Evolutionary conservation across 2,113 vertebrate species (phyloP).

Genomic region (Xenopus borealis): DNA sequence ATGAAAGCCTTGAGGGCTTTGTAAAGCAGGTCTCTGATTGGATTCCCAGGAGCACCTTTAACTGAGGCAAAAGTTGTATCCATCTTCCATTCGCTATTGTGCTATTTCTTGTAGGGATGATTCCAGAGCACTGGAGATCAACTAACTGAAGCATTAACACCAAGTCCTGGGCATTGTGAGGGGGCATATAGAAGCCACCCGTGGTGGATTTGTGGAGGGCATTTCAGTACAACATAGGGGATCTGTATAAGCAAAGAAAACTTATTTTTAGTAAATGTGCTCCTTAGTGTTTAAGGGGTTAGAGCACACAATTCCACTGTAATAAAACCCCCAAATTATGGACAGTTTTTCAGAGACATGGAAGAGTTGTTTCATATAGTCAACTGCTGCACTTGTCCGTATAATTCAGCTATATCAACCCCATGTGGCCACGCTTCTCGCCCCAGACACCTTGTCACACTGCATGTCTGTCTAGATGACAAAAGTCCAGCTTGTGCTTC

Average conservation of each 20-base stretch:
- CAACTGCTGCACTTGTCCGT: no score
- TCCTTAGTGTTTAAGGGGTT: no score
- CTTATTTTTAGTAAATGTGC: no score
- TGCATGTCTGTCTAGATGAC: no score
- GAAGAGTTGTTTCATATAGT: no score
- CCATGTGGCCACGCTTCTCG: no score
- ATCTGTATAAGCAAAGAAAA: neutral
- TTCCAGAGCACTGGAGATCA: neutral
- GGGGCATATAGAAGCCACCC: constrained; percentile 7
- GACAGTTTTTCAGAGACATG: no score
- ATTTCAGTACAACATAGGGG: neutral
- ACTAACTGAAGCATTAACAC: constrained; percentile 9
- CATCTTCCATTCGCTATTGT: neutral
- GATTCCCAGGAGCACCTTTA: neutral
- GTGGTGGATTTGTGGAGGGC: neutral
- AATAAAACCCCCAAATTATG: no score
- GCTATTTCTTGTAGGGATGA: neutral
- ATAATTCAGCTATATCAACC: no score
- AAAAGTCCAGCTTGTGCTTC: no score
- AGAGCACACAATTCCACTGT: no score
- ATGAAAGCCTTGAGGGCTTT: neutral
- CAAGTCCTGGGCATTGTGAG: constrained; percentile 15
- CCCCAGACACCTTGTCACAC: no score
- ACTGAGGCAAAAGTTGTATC: neutral
- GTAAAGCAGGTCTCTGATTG: neutral